Percentiles rank a stretch among this genome's conserved stretches.
Conservation (phyloP, 2,888 invertebrate genomes). For the Troides helena region DNA sequence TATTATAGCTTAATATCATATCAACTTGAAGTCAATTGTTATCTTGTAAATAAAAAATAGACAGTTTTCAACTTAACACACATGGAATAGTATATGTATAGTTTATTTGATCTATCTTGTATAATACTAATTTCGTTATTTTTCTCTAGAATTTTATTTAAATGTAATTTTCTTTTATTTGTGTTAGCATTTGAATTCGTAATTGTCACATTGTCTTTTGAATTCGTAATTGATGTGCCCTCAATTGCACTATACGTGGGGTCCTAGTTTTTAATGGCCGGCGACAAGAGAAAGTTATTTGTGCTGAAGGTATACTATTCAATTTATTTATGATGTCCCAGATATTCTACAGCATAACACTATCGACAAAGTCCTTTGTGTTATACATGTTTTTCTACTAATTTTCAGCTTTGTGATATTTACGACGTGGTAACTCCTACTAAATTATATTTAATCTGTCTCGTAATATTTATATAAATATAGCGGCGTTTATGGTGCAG, state of each 20-base stretch:
- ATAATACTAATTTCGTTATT: background rate
- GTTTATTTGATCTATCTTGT: too few relatives aligned
- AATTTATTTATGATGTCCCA: background rate
- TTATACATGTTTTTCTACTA: too few relatives aligned
- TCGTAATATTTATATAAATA: too few relatives aligned
- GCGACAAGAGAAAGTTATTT: slow-evolving; percentile 28
- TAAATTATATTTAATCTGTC: too few relatives aligned
- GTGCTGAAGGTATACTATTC: slow-evolving; percentile 2
- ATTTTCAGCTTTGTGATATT: too few relatives aligned
- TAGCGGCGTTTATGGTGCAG: too few relatives aligned
- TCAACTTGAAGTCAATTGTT: too few relatives aligned
- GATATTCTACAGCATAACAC: background rate
- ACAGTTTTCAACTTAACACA: too few relatives aligned
- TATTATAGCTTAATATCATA: too few relatives aligned
- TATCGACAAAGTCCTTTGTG: background rate
- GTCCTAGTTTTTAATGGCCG: slow-evolving; percentile 21
- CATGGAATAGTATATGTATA: too few relatives aligned
- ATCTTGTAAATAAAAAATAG: too few relatives aligned
- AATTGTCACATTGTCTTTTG: slow-evolving; percentile 9
- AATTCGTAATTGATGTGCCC: slow-evolving; percentile 19
- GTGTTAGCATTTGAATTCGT: slow-evolving; percentile 7
- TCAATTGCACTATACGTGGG: slow-evolving; percentile 13
- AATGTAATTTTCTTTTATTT: background rate
- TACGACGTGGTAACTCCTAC: too few relatives aligned
- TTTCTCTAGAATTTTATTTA: background rate